Conservation (phyloP, 1,140 invertebrate genomes). For the Drosophila pachea region DNA sequence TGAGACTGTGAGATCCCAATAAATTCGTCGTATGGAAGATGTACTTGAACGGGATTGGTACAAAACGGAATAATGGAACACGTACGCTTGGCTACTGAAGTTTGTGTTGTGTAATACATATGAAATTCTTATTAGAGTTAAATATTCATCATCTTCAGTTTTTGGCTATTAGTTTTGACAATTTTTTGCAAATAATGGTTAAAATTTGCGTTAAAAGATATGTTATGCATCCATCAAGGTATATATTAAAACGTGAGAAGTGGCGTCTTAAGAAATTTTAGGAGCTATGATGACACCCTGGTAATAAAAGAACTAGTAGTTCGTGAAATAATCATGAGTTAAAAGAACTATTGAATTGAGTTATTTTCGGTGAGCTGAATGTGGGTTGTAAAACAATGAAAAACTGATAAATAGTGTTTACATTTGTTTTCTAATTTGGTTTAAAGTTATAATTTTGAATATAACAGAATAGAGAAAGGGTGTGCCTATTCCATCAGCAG, state of each 20-base stretch:
- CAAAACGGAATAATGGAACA: too few relatives aligned
- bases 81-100: too few relatives aligned
- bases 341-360: constrained; percentile 50
- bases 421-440: constrained; percentile 74
- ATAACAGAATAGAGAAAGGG: constrained; percentile 38
- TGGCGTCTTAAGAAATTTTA: not conserved
- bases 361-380: constrained; percentile 66
- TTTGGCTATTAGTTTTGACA: too few relatives aligned
- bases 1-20: too few relatives aligned
- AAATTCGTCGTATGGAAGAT: too few relatives aligned
- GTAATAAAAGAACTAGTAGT: constrained; percentile 29
- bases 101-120: too few relatives aligned
- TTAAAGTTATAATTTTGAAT: constrained; percentile 71
- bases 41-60: too few relatives aligned
- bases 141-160: too few relatives aligned
- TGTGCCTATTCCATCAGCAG: constrained; percentile 48
- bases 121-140: too few relatives aligned
- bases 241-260: not conserved
- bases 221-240: too few relatives aligned
- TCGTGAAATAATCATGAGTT: constrained; percentile 25
- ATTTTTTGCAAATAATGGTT: too few relatives aligned
- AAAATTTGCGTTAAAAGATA: too few relatives aligned
- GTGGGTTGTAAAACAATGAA: constrained; percentile 74
- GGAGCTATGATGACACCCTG: not conserved
- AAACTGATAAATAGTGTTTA: constrained; percentile 73